Evolutionary conservation across 2,888 invertebrate species (phyloP), one percentile per base, ranked within the genome.

Genomic region (Latheticus oryzae): DNA sequence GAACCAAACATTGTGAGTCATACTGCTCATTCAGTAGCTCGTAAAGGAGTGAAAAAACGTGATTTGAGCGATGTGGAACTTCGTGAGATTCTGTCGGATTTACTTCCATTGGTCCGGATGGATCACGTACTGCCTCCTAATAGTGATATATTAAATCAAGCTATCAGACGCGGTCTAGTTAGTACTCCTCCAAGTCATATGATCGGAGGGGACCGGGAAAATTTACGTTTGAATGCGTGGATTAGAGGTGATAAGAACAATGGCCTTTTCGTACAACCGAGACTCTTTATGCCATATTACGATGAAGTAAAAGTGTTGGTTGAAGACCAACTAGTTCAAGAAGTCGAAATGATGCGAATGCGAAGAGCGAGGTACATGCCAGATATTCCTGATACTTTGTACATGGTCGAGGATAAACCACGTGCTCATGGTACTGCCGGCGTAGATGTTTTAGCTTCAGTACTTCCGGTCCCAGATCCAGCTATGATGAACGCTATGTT

Each of bases 201-300:
- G 90, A 87, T 92, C 58, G 91, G 90, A 42, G 89, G 88, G 58
- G 91, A 91, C 62, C 77, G 82, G 24, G 83, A 83, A 70, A 87
- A 85, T 74, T 75, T 87, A 33, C 80, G 87, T 42, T 83, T 87
- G 62, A 89, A 88, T 74, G 92, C 92, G 26, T 93, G 93, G 93
- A 89, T 92, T 61, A 85, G 89, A 11, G 85, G 89, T 42, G 85
- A 85, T 7, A 87, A 87, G 69, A 87, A 86, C 69, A 87, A 86
- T 70, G 90, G 90, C 51, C 80, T 90, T 5, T 87, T 86, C 74
- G 88, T 93, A 3, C 87, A 94, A 64, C 95, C 97, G 42, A 83
- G 97, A 32, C 86, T 95, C 61, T 97, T 96, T 80, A 89, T 93
- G 84, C 96, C 97, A 24, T 96, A 96, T 77, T 92, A 93, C 69